Evolutionary conservation across 2,797 vertebrate species (phyloP).

Genomic region (Halcyon badia): DNA sequence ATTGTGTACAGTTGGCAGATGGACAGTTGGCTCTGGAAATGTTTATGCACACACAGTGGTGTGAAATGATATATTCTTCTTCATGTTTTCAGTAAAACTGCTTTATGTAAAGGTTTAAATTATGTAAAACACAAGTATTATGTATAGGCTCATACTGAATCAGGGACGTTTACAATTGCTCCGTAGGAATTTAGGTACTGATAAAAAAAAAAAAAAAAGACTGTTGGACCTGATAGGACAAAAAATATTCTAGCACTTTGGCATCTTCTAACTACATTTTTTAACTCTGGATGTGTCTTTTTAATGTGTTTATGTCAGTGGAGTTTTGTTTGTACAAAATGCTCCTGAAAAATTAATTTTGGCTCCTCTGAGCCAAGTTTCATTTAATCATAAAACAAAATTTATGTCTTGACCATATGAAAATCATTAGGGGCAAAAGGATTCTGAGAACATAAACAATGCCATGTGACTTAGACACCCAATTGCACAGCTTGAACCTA

Average conservation of each 20-base stretch:
- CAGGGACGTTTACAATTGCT: neutral
- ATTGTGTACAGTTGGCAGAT: slow-evolving; percentile 34
- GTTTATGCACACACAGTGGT: neutral
- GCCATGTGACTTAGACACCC: slow-evolving; percentile 65
- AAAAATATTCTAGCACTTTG: neutral
- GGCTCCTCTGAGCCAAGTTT: slow-evolving; percentile 41
- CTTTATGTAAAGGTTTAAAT: neutral
- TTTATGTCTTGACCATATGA: slow-evolving; percentile 45
- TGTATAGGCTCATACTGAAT: fast-evolving
- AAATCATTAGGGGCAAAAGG: slow-evolving; percentile 68
- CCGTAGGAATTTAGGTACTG: neutral
- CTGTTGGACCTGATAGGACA: neutral
- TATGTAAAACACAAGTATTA: neutral
- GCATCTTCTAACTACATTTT: neutral
- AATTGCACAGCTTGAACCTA: slow-evolving; percentile 69
- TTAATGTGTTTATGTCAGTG: slow-evolving; percentile 46
- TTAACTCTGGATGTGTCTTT: neutral
- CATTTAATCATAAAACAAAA: slow-evolving; percentile 62
- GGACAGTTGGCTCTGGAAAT: slow-evolving; percentile 34
- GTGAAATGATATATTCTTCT: slow-evolving; percentile 19
- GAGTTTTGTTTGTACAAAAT: slow-evolving; percentile 62
- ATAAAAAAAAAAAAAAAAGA: neutral
- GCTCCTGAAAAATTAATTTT: slow-evolving; percentile 66
- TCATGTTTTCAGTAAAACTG: slow-evolving; percentile 18
- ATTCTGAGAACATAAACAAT: slow-evolving; percentile 66